Evolutionary conservation across 92 coral and sea anemone species (phyloP).

Genomic region (Anthopleura xanthogrammica): DNA sequence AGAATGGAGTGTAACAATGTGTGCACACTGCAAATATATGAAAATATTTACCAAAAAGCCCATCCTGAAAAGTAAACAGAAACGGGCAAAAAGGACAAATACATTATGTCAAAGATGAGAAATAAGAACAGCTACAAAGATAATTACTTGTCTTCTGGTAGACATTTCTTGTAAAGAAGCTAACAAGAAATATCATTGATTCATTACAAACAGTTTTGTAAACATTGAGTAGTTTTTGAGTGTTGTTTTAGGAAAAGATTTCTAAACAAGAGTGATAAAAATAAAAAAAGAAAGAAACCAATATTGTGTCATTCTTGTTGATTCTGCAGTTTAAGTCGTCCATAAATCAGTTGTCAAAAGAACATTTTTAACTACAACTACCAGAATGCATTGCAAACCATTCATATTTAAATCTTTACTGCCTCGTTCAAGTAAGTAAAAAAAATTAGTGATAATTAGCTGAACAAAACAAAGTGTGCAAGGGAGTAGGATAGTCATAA

Average conservation of each 20-base stretch:
- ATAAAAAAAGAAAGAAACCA: not conserved
- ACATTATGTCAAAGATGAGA: not conserved
- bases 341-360: no score
- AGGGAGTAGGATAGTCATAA: no score
- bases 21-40: not conserved
- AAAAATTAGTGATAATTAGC: no score
- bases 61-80: not conserved
- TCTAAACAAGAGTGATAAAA: constrained; percentile 5
- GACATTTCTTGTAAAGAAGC: not conserved
- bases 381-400: no score
- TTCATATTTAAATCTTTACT: no score
- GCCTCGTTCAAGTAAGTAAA: no score
- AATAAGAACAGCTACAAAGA: no score
- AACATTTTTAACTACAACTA: no score
- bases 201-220: not conserved
- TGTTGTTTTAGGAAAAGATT: not conserved
- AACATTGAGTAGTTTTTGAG: not conserved
- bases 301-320: not conserved
- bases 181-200: not conserved
- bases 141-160: not conserved
- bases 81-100: not conserved
- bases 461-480: no score
- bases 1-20: not conserved
- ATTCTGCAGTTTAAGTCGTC: no score
- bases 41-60: not conserved